Conservation (phyloP, 2,797 vertebrate genomes). For the Lates japonicus region DNA sequence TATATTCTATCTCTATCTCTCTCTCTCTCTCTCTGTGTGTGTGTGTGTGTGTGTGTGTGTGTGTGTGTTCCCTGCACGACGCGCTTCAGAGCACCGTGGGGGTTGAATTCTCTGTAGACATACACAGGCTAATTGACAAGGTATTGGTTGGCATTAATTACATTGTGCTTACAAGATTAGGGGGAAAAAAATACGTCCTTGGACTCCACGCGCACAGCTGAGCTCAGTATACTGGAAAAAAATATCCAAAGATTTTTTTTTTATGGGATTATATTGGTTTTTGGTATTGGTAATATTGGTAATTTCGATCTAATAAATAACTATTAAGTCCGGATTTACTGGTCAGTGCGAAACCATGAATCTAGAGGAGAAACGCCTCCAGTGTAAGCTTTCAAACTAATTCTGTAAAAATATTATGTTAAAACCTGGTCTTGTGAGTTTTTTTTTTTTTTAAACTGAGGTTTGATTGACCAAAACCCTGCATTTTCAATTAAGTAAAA, state of each 20-base stretch:
- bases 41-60: constrained; percentile 18
- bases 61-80: constrained; percentile 38
- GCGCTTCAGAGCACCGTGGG: constrained; percentile 71
- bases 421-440: background rate
- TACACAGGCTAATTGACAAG: constrained; percentile 83
- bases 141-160: constrained; percentile 86
- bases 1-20: constrained; percentile 28
- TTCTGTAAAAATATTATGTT: background rate
- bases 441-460: background rate
- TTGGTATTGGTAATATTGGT: no score
- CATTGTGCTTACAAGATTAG: constrained; percentile 82
- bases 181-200: constrained; percentile 45
- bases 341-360: background rate
- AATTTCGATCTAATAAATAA: constrained; percentile 21
- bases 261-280: background rate
- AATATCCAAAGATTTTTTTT: constrained; percentile 3
- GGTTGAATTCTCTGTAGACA: constrained; percentile 79
- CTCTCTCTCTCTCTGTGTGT: no score
- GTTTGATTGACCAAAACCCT: background rate
- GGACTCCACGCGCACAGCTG: constrained; percentile 70
- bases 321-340: background rate
- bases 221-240: constrained; percentile 44
- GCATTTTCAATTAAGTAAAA: background rate
- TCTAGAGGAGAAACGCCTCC: background rate
- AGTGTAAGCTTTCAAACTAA: background rate